Base-by-base conservation (phyloP, 2,113 vertebrate species). In the Proterorhinus semilunaris region DNA sequence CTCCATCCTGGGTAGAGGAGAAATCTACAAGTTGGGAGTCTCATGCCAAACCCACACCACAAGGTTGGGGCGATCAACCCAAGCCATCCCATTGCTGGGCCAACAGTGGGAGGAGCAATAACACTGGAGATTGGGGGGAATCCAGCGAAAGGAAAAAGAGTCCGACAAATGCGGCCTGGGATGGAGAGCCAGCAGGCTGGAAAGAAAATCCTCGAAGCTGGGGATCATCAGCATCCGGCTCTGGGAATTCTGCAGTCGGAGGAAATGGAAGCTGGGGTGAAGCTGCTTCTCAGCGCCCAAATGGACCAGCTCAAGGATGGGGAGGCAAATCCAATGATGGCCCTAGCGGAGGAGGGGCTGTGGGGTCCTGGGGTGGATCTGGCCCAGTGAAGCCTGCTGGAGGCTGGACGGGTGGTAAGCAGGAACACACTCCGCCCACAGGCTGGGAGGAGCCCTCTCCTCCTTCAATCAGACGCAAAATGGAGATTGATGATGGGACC, bases 401-500 rank as follows among this genome's bases (percentile, higher is more conserved):
- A 46, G 15, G 72, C 53, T 86, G 74, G 83, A 15, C 68, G 49
- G 82, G 85, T 21, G 72, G 71, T 48, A 93, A 93, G 78, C 93
- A 92, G 82, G 97, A 98, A 78, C 93, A 94, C 16, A 62, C 80
- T 72, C 94, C 96, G 79, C 86, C 95, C 68, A 98, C 95, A 44
- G 97, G 97, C 84, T 98, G 97, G 97, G 95, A 98, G 82, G 96
- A 98, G 59, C 96, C 96, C 66, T 97, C 96, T 65, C 96, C 96
- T 44, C 95, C 96, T 7, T 98, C 97, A 86, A 94, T 98, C 84
- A 93, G 96, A 51, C 96, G 95, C 70, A 99, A 98, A 82, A 98
- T 98, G 95, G 97, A 98, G 89, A 98, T 99, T 0, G 97, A 98
- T 85, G 97, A 99, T 51, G 97, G 97, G 88, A 99, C 96, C 81